Evolutionary conservation across 30 jellyfish, hydroid and myxozoan species (phyloP), one percentile per base, ranked within the genome.

Genomic region (Hydractinia symbiolongicarpus): DNA sequence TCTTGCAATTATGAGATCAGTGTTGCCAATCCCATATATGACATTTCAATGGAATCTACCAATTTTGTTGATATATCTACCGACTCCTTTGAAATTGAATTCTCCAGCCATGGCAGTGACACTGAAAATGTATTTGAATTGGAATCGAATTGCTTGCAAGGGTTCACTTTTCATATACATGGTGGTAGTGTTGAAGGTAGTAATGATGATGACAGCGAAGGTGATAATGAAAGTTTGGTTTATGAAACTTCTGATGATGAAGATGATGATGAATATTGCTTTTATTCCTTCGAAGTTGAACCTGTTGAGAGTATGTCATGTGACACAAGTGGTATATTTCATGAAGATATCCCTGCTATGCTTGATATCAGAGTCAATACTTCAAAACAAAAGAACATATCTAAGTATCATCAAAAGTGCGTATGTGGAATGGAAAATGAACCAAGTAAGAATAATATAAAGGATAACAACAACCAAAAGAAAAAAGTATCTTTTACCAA

Each of bases 211-310:
- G 74, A 13, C 19, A 64, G 40, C 4, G 74, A 64, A 51, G 74
- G 40, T 64, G 74, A 13, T 51, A 4, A 7, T 7, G 74, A 64
- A 51, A 72, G 64, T 72, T 52, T 72, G 81, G 64, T 72, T 7
- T 74, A 30, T 50, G 71, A 30, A 30, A n/a, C 66, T 8, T 58
- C 83, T 30, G 83, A 74, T 74, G 83, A 72, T 72, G 81, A 68
- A 1, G 79, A 58, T 68, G 81, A 72, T 58, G 69, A 64, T 6
- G 74, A 64, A n/a, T 44, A 64, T 51, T 64, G 19, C 40, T 64
- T 44, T 64, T 64, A n/a, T 64, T 51, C 19, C 19, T 9, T 6
- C 7, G 74, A 64, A n/a, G 17, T 64, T 13, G 74, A n/a, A 44
- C 74, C 19, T 6, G 19, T 64, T 13, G 74, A 64, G 0, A 64